Base-by-base conservation (phyloP, 2,888 invertebrate genomes). In the Tetrapedia diversipes region DNA sequence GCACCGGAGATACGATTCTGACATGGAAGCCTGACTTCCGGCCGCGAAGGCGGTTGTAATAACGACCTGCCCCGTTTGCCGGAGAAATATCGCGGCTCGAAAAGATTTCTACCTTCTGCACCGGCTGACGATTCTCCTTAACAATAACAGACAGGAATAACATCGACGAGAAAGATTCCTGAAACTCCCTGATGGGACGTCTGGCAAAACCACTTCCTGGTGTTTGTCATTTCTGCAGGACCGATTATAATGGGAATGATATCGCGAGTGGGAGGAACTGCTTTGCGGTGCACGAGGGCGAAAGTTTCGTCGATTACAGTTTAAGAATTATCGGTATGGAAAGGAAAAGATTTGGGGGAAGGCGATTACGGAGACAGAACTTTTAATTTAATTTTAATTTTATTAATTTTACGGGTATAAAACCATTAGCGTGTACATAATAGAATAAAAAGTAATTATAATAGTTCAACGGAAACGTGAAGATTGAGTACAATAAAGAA, bases 121-220 rank as follows among this genome's bases (percentile, higher is more conserved):
- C 29, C n/a, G n/a, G 19, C 16, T 19, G 29, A 7, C 43, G 41
- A 43, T 29, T 29, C 41, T 45, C 8, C 60, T n/a, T 22, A 32
- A 43, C 45, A 32, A 60, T 60, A 60, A 60, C 32, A 45, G 32
- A 7, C 19, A 45, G 22, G 32, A 60, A 60, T 60, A 45, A 32
- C 45, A 45, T 32, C 10, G 32, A 27, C 1, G 14, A 27, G 16
- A 37, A 63, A 39, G 24, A 14, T 49, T 27, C 4, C 14, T 6
- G 7, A 6, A 8, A 8, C 16, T 47, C 4, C 43, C n/a, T 19
- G 3, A 10, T 7, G 49, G 27, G 8, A 24, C 19, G 19, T 4
- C n/a, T 41, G 19, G 19, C 14, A 4, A 3, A 16, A 16, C 29
- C 29, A 22, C 22, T 32, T 22, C 16, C 22, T 45, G 29, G 1